Base-by-base conservation (phyloP, 2,797 vertebrate genomes). In the Chromis chromis region DNA sequence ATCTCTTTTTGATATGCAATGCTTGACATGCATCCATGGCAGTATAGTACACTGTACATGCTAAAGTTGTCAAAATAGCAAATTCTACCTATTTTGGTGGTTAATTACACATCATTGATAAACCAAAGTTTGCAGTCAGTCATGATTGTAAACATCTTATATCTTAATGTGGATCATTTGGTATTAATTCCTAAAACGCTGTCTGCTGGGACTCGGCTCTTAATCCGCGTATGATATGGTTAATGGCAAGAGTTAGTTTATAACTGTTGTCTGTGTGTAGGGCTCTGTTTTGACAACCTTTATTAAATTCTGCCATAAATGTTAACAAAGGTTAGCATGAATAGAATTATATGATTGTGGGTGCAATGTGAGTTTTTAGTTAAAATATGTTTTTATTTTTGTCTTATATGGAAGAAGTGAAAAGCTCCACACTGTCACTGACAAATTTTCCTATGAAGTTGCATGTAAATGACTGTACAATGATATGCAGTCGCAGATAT, bases 1-100 rank as follows among this genome's bases (percentile, higher is more conserved):
- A 9, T 55, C 21, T 56, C 0, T 60, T 62, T 65, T 48, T 60
- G 25, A 49, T 74, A 59, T 76, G 54, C 61, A 46, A 44, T 46
- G 28, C 61, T 40, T 55, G 24, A 79, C 64, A 81, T 82, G 85
- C 72, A 72, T 49, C 59, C n/a, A 64, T 76, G 65, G 60, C 54
- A 54, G 58, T 81, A 50, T 50, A 53, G 44, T 68, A 64, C 66
- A 80, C 33, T 73, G 22, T 61, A 28, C 74, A 86, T 67, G 73
- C 76, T 33, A 72, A 12, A 64, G 62, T 61, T 62, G 17, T 1
- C 36, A 74, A 66, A 71, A 57, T 10, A 55, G 59, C 4, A 24
- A 21, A 64, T 58, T 24, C 3, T 22, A 56, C 56, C 22, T 40
- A 17, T 52, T 73, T 25, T 55, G 14, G 52, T 65, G 19, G 55